phyloP scores from a whole-genome alignment of 2,888 invertebrate genomes.

The Hypomecis punctinalis region DNA sequence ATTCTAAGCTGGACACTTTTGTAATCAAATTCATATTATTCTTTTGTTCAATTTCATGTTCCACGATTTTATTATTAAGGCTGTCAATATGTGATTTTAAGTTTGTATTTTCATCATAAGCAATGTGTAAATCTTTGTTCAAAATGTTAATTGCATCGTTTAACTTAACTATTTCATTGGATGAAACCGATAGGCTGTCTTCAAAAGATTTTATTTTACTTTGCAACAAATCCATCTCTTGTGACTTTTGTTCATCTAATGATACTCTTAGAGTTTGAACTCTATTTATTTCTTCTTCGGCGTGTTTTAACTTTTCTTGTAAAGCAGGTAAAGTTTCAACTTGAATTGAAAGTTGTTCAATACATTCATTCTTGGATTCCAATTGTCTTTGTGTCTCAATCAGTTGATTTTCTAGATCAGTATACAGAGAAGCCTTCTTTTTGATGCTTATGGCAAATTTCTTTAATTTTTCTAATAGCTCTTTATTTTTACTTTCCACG shows the following conservation, averaged over 20 bases:
- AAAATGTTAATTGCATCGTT: constrained; percentile 57
- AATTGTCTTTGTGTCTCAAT: constrained; percentile 67
- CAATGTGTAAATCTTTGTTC: constrained; percentile 59
- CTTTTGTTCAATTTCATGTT: constrained; percentile 74
- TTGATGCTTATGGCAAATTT: constrained; percentile 91
- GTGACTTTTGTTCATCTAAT: constrained; percentile 63
- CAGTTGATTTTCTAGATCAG: constrained; percentile 86
- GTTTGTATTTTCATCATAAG: constrained; percentile 60
- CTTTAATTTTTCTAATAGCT: constrained; percentile 90
- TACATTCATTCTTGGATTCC: constrained; percentile 60
- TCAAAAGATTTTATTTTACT: constrained; percentile 57
- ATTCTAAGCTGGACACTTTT: constrained; percentile 70
- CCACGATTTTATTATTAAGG: constrained; percentile 72
- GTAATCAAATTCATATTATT: constrained; percentile 71
- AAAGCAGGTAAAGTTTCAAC: constrained; percentile 67
- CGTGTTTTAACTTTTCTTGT: constrained; percentile 71
- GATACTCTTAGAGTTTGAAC: constrained; percentile 61
- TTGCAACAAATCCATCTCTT: constrained; percentile 57
- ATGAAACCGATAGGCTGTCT: constrained; percentile 52
- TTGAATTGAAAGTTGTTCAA: constrained; percentile 68
- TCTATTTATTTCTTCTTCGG: constrained; percentile 71
- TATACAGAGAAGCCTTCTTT: constrained; percentile 87
- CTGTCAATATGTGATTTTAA: constrained; percentile 64
- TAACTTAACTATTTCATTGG: constrained; percentile 58
- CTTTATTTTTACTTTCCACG: constrained; percentile 86